A percentile compares a stretch with the other conserved stretches of the same genome.
These are phyloP conservation scores for Leptopilina syphax DNA, from an alignment of 2,888 invertebrate species.

Conservation along the genomic window DNA sequence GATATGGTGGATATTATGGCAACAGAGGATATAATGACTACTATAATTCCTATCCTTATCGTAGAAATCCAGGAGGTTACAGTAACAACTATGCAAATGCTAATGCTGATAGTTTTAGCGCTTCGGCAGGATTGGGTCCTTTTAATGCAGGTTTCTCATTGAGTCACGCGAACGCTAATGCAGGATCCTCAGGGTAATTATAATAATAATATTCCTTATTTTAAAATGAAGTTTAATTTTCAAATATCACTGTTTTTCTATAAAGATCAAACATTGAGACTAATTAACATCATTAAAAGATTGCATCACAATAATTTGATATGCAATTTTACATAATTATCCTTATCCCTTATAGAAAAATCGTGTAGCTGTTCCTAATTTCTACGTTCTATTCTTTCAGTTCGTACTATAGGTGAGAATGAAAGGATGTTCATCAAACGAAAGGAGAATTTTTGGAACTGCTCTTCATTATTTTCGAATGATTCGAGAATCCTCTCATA, in stretches of 20 bases:
- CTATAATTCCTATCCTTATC: constrained; percentile 49
- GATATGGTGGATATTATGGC: constrained; percentile 31
- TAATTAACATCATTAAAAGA: too few species aligned
- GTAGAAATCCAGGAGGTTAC: constrained; percentile 47
- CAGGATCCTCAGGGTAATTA: constrained; percentile 34
- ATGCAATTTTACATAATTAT: too few species aligned
- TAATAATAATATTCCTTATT: too few species aligned
- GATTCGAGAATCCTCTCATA: background rate
- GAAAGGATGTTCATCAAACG: background rate
- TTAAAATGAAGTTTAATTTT: too few species aligned
- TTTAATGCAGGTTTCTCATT: constrained; percentile 20
- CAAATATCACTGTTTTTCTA: too few species aligned
- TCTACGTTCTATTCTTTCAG: background rate
- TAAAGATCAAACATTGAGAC: too few species aligned
- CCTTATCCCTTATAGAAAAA: too few species aligned
- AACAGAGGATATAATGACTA: constrained; percentile 43
- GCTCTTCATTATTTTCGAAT: background rate
- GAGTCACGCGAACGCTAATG: constrained; percentile 42
- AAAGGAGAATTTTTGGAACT: background rate
- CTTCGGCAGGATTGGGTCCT: constrained; percentile 43
- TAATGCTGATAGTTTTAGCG: constrained; percentile 48
- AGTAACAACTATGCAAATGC: constrained; percentile 45
- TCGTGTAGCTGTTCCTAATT: too few species aligned
- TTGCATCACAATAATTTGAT: too few species aligned
- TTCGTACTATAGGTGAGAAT: background rate